Percentiles rank a stretch among this genome's conserved stretches.
These are phyloP conservation scores for Phacellophora camtschatica DNA, from an alignment of 30 jellyfish, hydroid and myxozoan genomes.

Conservation along the genomic window DNA sequence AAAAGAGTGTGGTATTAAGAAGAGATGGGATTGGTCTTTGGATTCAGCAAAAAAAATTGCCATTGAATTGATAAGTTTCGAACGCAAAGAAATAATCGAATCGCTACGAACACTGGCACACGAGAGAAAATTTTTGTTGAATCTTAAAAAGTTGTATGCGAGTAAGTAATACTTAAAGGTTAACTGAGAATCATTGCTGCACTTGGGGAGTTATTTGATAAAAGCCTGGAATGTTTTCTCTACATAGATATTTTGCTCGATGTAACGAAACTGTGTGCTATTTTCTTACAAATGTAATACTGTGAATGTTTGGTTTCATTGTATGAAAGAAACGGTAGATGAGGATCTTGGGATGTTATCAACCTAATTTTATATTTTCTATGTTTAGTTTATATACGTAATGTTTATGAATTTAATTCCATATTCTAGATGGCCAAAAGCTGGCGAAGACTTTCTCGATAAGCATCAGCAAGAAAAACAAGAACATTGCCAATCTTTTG, in stretches of 20 bases:
- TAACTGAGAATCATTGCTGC: too few species aligned
- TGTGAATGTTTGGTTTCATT: too few species aligned
- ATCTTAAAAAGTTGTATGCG: not conserved
- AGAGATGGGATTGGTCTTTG: not conserved
- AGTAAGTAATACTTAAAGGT: not conserved
- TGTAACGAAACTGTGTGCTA: too few species aligned
- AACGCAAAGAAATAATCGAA: not conserved
- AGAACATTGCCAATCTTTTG: not conserved
- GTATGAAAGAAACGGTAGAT: too few species aligned
- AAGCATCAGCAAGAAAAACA: not conserved
- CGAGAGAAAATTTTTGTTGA: not conserved
- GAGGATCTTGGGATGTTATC: too few species aligned
- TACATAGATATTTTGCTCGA: too few species aligned
- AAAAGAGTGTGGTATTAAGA: not conserved
- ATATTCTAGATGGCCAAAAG: not conserved
- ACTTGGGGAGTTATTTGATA: too few species aligned
- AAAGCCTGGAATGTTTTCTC: too few species aligned
- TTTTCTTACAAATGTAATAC: too few species aligned
- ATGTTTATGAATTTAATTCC: not conserved
- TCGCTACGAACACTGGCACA: not conserved
- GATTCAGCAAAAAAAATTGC: not conserved
- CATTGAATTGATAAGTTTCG: not conserved
- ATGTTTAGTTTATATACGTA: too few species aligned
- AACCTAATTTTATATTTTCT: too few species aligned
- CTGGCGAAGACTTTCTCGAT: not conserved